Percentiles rank a stretch among this genome's conserved stretches.
Evolutionary conservation across 1,140 invertebrate genomes (phyloP).

Genomic region (Tetraneura akinire): DNA sequence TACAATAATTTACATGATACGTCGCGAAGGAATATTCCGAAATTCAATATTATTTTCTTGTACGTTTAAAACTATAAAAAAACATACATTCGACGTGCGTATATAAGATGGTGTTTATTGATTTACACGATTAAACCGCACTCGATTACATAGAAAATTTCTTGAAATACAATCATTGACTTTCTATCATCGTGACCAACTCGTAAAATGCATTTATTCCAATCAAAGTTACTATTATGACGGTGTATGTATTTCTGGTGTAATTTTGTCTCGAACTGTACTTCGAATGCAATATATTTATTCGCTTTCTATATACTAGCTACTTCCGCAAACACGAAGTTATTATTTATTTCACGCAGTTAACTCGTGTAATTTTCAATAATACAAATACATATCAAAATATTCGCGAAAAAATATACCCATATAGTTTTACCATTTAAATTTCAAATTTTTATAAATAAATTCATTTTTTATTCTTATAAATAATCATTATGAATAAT

Average conservation of each 20-base stretch:
- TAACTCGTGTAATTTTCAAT: too few relatives aligned
- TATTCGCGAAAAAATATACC: too few relatives aligned
- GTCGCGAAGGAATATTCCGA: neutral
- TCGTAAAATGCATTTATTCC: neutral
- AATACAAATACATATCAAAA: too few relatives aligned
- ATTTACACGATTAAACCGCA: constrained; percentile 14
- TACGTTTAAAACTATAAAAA: neutral
- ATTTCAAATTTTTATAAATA: too few relatives aligned
- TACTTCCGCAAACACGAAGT: neutral
- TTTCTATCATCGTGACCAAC: constrained; percentile 7
- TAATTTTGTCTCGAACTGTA: neutral
- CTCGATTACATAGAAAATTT: neutral
- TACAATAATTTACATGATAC: too few relatives aligned
- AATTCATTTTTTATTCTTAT: too few relatives aligned
- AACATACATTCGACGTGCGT: neutral
- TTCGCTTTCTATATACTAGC: too few relatives aligned
- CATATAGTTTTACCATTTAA: too few relatives aligned
- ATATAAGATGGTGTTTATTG: neutral
- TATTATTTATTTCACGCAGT: neutral
- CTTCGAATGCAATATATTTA: neutral
- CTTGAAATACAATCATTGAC: constrained; percentile 19
- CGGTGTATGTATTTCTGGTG: neutral
- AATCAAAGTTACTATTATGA: neutral
- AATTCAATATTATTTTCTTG: neutral
- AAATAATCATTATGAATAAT: too few relatives aligned